Evolutionary conservation across 1,140 invertebrate species (phyloP).

Genomic region (Neuroterus valhalla): DNA sequence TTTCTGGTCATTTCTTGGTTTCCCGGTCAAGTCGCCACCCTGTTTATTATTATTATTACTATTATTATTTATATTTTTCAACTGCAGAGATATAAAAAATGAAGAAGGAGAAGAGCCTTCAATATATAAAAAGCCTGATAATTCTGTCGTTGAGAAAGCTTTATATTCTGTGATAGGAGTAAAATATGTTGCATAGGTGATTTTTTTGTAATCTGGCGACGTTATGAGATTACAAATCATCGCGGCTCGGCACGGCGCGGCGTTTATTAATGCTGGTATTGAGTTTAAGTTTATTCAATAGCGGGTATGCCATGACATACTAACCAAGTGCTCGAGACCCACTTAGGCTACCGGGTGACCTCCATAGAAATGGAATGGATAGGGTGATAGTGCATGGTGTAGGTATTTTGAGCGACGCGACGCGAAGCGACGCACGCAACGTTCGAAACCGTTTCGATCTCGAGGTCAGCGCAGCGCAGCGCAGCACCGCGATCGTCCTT

Average conservation of each 20-base stretch:
- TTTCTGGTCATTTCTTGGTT: too few relatives aligned
- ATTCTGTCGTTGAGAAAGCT: not conserved
- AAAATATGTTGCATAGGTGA: not conserved
- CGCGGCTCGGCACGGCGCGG: slow-evolving; percentile 23
- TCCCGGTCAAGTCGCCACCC: too few relatives aligned
- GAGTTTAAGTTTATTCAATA: slow-evolving; percentile 71
- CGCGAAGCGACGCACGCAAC: slow-evolving; percentile 47
- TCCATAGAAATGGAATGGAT: slow-evolving; percentile 71
- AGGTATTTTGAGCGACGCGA: slow-evolving; percentile 57
- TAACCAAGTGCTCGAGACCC: slow-evolving; percentile 78
- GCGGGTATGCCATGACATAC: slow-evolving; percentile 73
- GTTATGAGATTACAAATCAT: slow-evolving; percentile 22
- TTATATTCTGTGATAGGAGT: not conserved
- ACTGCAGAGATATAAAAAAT: not conserved
- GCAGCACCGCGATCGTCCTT: slow-evolving; percentile 47
- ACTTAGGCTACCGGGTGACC: slow-evolving; percentile 72
- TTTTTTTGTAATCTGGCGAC: slow-evolving; percentile 48
- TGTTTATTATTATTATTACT: too few relatives aligned
- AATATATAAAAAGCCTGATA: not conserved
- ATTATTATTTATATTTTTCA: too few relatives aligned
- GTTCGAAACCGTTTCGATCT: slow-evolving; percentile 45
- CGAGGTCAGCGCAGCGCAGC: slow-evolving; percentile 43
- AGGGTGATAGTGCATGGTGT: slow-evolving; percentile 66
- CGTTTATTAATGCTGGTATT: slow-evolving; percentile 54
- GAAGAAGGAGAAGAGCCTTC: not conserved